phyloP scores from a whole-genome alignment of 2,888 invertebrate genomes.

The Mechanitis messenoides region DNA sequence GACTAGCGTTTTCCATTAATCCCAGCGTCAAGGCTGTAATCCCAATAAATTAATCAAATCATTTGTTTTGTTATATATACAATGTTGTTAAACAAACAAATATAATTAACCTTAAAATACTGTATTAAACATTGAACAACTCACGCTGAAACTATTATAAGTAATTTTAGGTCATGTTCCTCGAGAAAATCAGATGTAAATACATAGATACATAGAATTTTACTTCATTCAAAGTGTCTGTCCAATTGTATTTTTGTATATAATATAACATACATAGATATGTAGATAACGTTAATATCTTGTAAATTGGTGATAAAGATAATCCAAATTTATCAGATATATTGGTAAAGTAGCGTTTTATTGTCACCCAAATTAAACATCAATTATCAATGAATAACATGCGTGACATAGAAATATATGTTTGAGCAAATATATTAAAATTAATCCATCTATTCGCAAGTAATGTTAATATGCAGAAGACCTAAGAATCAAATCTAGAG shows the following conservation, averaged over 20 bases:
- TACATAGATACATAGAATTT: too few species aligned
- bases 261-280: neutral
- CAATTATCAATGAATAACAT: neutral
- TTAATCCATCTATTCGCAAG: too few species aligned
- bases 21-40: constrained; percentile 37
- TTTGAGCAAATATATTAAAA: too few species aligned
- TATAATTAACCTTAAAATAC: too few species aligned
- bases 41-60: constrained; percentile 32
- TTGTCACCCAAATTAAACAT: neutral
- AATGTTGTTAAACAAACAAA: too few species aligned
- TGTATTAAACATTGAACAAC: too few species aligned
- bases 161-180: too few species aligned
- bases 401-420: too few species aligned
- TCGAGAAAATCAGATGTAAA: too few species aligned
- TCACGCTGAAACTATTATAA: too few species aligned
- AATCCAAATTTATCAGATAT: constrained; percentile 16
- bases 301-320: constrained; percentile 15
- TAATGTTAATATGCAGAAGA: too few species aligned
- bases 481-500: neutral
- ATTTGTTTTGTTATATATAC: neutral
- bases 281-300: constrained; percentile 10
- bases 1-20: constrained; percentile 41
- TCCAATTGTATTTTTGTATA: neutral
- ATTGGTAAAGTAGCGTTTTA: constrained; percentile 1
- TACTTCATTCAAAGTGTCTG: too few species aligned